phyloP scores from a whole-genome alignment of 1,140 invertebrate species.

The Idris sp. region DNA sequence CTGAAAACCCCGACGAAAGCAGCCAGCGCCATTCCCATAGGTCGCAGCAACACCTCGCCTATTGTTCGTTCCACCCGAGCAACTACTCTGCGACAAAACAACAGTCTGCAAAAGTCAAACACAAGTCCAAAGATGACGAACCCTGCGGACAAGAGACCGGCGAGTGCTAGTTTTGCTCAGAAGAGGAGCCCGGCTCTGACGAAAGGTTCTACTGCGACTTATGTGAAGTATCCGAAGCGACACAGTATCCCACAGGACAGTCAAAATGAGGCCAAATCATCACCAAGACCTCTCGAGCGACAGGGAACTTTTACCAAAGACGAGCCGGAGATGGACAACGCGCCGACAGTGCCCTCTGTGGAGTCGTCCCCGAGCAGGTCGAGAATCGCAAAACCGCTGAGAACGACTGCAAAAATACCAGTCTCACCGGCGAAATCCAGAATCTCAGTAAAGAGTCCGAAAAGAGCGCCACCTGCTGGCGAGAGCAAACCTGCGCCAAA shows the following conservation, averaged over 20 bases:
- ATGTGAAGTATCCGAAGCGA: conserved; percentile 66
- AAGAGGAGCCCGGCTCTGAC: conserved; percentile 70
- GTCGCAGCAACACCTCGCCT: conserved; percentile 73
- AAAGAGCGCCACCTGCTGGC: conserved; percentile 72
- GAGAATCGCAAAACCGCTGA: conserved; percentile 70
- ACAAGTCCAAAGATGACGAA: conserved; percentile 56
- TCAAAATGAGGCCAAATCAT: conserved; percentile 42
- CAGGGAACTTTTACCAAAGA: conserved; percentile 94
- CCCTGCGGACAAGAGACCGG: conserved; percentile 30
- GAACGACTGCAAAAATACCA: conserved; percentile 55
- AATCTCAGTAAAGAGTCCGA: conserved; percentile 20
- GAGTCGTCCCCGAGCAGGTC: conserved; percentile 69
- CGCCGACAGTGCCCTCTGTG: conserved; percentile 68
- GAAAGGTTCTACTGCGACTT: conserved; percentile 62
- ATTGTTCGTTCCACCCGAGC: conserved; percentile 72
- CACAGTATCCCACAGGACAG: conserved; percentile 67
- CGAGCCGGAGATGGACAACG: conserved; percentile 79
- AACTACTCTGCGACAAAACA: conserved; percentile 71
- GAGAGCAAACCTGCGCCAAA: conserved; percentile 43
- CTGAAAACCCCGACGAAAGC: conserved; percentile 65
- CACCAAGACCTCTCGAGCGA: conserved; percentile 81
- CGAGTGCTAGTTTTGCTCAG: conserved; percentile 44
- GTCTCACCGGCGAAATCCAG: conserved; percentile 18
- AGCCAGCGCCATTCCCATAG: conserved; percentile 68
- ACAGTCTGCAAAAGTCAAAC: conserved; percentile 65